These are phyloP conservation scores for Mantis religiosa DNA, from an alignment of 2,888 invertebrate species.

Conservation along the genomic window DNA sequence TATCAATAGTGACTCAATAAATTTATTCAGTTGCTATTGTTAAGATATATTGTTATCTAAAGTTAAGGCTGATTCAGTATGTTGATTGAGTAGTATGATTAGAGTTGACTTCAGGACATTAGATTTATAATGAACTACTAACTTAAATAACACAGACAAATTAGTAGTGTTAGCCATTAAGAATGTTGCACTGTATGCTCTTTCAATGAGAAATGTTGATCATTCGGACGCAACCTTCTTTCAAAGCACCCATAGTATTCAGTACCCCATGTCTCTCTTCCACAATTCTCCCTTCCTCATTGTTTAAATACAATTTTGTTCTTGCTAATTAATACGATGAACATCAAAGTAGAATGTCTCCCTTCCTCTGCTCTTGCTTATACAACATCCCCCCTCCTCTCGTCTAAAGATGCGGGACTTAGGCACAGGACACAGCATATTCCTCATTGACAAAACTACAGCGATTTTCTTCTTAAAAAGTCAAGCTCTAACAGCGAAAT, in stretches of 20 bases:
- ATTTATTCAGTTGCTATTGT: too few relatives aligned
- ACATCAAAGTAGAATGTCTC: conserved; percentile 52
- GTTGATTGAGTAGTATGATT: too few relatives aligned
- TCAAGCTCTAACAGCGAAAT: background rate
- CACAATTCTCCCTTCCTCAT: conserved; percentile 38
- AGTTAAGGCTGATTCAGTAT: too few relatives aligned
- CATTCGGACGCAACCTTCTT: background rate
- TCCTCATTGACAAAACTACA: background rate
- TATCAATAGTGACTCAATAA: too few relatives aligned
- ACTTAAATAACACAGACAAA: too few relatives aligned
- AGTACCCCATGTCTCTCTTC: background rate
- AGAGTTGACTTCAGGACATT: too few relatives aligned
- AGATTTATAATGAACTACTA: too few relatives aligned
- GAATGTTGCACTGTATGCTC: background rate
- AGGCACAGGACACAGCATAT: background rate
- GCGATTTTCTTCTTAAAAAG: background rate
- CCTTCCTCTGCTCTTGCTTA: background rate
- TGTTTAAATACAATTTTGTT: conserved; percentile 60
- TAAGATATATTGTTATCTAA: too few relatives aligned
- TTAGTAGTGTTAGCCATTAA: too few relatives aligned
- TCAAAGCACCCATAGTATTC: background rate
- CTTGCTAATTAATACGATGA: conserved; percentile 56
- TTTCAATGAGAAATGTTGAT: background rate
- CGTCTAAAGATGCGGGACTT: background rate
- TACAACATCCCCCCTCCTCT: background rate